These are phyloP conservation scores for Montipora foliosa DNA, from an alignment of 64 coral and sea anemone genomes.

Conservation along the genomic window DNA sequence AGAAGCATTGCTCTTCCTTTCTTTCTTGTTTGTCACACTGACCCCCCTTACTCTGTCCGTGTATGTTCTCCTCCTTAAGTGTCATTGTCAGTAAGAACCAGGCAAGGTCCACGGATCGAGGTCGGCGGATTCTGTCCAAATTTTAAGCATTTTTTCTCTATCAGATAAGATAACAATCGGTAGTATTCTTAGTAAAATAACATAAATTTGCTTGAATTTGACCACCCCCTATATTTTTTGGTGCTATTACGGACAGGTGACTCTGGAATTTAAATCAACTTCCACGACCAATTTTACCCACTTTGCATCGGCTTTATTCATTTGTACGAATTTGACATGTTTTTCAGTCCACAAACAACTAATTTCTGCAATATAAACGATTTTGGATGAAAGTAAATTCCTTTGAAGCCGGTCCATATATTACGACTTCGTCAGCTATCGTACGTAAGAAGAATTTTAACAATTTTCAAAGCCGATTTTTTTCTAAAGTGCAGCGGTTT, in stretches of 20 bases:
- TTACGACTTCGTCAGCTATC: neutral
- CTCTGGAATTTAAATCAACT: neutral
- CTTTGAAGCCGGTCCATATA: neutral
- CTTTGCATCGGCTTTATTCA: neutral
- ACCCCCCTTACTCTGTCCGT: too few relatives aligned
- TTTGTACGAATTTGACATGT: neutral
- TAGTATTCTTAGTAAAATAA: neutral
- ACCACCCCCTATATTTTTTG: neutral
- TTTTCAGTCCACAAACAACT: neutral
- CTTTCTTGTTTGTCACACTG: too few relatives aligned
- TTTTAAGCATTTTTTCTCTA: too few relatives aligned
- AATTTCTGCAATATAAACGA: constrained; percentile 12
- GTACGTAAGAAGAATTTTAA: neutral
- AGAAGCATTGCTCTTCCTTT: too few relatives aligned
- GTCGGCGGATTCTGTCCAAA: neutral
- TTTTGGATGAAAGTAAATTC: neutral
- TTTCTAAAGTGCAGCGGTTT: neutral
- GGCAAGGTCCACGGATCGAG: neutral
- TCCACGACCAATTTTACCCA: neutral
- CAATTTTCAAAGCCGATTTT: constrained; percentile 12
- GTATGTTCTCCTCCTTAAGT: neutral
- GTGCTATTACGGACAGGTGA: neutral
- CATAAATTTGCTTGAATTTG: neutral
- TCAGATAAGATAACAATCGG: neutral
- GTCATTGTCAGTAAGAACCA: neutral